These are phyloP conservation scores for Beroe forskalii DNA, from an alignment of 37 sponge, comb jelly and placozoan genomes.

Conservation along the genomic window DNA sequence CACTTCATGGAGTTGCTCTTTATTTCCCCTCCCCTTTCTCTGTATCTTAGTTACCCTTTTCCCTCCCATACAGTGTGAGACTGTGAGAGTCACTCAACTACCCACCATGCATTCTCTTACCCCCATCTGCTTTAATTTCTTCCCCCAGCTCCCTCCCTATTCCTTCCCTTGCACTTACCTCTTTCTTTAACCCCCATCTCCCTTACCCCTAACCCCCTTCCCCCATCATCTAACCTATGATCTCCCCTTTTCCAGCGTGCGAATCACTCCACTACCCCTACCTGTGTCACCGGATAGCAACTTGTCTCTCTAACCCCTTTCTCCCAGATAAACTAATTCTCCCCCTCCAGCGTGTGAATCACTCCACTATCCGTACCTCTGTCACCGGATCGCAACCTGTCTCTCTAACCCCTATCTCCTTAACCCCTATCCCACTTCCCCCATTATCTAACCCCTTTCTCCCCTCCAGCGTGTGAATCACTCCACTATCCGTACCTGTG, in stretches of 20 bases:
- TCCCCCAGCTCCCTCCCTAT: not conserved
- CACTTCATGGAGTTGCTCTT: too few species aligned
- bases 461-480: slow-evolving; percentile 53
- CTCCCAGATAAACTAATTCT: not conserved
- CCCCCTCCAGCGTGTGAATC: too few species aligned
- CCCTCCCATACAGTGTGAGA: too few species aligned
- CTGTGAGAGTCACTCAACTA: too few species aligned
- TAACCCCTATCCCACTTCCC: not conserved
- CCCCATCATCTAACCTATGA: not conserved
- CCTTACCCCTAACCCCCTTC: not conserved
- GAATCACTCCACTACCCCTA: slow-evolving; percentile 65
- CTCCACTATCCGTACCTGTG: slow-evolving; percentile 64
- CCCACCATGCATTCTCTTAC: too few species aligned
- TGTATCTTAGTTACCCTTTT: too few species aligned
- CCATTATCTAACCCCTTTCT: not conserved
- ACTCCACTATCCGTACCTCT: not conserved
- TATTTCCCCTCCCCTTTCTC: too few species aligned
- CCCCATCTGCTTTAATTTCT: too few species aligned
- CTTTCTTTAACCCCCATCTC: not conserved
- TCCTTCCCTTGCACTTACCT: not conserved
- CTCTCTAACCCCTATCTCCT: not conserved
- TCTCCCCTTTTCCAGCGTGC: slow-evolving; percentile 28
- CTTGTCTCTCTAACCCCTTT: not conserved
- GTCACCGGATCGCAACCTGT: not conserved
- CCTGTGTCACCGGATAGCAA: slow-evolving; percentile 53